A percentile compares a stretch with the other conserved stretches of the same genome.
These are phyloP conservation scores for Rhincodon typus DNA, from an alignment of 2,797 vertebrate species.

Conservation along the genomic window DNA sequence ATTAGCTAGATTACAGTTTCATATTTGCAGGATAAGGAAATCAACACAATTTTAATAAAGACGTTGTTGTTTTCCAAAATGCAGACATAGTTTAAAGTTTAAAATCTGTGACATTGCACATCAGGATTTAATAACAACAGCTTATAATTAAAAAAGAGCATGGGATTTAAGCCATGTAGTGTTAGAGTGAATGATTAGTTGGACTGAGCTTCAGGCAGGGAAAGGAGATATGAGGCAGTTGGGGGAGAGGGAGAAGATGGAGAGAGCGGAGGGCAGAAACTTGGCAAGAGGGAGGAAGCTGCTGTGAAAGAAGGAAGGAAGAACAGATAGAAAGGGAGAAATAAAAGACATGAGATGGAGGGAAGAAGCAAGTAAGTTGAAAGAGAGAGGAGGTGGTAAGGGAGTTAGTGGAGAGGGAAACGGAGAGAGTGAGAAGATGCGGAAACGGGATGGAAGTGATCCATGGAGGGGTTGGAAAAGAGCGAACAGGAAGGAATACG, in stretches of 20 bases:
- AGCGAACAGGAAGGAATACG: background rate
- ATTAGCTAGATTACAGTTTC: background rate
- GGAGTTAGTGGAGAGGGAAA: background rate
- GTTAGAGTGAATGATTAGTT: background rate
- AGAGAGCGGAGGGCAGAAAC: background rate
- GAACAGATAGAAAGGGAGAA: no score
- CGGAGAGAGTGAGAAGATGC: background rate
- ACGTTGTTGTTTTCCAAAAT: background rate
- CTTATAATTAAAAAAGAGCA: background rate
- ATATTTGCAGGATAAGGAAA: background rate
- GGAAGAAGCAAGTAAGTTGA: background rate
- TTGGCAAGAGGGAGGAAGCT: background rate
- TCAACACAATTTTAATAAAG: background rate
- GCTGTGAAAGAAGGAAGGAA: no score
- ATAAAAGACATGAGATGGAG: background rate
- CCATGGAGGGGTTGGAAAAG: background rate
- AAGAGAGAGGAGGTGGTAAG: background rate
- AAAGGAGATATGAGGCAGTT: background rate
- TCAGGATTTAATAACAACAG: background rate
- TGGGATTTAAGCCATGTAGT: background rate
- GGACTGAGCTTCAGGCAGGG: background rate
- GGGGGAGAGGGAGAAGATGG: background rate
- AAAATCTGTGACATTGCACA: background rate
- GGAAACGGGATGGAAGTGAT: background rate
- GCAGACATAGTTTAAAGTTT: background rate